Evolutionary conservation across 2,113 vertebrate species (phyloP), one percentile per base, ranked within the genome.

Genomic region (Piprites chloris): DNA sequence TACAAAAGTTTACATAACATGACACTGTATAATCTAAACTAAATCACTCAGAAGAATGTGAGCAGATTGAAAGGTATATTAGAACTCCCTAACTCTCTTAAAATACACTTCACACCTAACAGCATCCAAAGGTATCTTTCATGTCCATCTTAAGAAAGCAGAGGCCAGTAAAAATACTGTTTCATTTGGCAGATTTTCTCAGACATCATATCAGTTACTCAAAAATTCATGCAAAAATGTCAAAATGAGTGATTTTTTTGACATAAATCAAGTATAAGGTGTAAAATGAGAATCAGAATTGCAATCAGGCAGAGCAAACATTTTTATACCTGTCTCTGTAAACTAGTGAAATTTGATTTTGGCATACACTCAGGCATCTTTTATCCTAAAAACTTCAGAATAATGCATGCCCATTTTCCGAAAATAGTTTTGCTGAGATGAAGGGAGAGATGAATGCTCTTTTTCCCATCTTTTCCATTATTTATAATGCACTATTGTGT

Each of bases 361-460:
- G 53, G 9, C 32, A 41, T 49, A 12, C 24, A 74, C 13, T 73
- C 50, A 49, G 13, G n/a, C 12, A 69, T 22, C n/a, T 3, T 4
- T 61, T 73, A 66, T 14, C 10, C 46, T 62, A 24, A 39, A 76
- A 85, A 66, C 0, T 55, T 83, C 53, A 37, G 13, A 37, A 53
- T 33, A 55, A 24, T 26, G 4, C 11, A 32, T 28, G 28, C 1
- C 2, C 6, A 17, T 84, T 86, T 84, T 87, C 46, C 69, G 4
- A 41, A 73, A 76, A 56, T 6, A 55, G 2, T 58, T 89, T 62
- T 75, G 39, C 9, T 56, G 23, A 53, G 3, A 26, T 5, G 8
- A 3, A 0, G 0, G 1, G 4, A 35, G n/a, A 62, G 5, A 67
- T 4, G 1, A 84, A 74, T 37, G 30, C 1, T 41, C 9, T 58